Conservation (phyloP, 2,888 invertebrate species). For the Pachliopta kotzebuea region DNA sequence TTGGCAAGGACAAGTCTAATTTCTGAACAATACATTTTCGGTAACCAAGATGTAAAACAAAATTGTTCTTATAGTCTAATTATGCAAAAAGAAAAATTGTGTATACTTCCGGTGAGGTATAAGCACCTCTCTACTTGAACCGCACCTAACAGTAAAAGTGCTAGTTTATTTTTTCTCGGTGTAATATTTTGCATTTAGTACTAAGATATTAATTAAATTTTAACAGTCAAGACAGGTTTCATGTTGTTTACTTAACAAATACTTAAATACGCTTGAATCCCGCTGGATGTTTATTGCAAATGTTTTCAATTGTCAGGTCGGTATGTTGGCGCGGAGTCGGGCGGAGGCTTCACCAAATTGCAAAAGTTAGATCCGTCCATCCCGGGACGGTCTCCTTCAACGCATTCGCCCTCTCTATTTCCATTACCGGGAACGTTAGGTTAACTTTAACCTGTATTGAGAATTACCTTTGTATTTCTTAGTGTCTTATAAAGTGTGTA, state of each 20-base stretch:
- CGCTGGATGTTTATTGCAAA: not conserved
- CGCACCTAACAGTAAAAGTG: too few species aligned
- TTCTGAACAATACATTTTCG: too few species aligned
- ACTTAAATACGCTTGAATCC: not conserved
- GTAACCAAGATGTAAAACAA: too few species aligned
- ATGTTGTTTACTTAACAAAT: not conserved
- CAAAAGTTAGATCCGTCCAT: constrained; percentile 20
- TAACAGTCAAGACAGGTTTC: not conserved
- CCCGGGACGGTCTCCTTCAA: constrained; percentile 15
- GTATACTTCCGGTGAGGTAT: too few species aligned
- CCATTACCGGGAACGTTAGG: constrained; percentile 4
- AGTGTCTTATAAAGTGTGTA: not conserved
- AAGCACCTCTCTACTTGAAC: too few species aligned
- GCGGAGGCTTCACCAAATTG: constrained; percentile 8
- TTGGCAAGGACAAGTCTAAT: too few species aligned
- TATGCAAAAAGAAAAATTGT: too few species aligned
- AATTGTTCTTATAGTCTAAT: too few species aligned
- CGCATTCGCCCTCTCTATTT: constrained; percentile 10
- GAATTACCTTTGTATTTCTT: not conserved
- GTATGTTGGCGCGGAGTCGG: not conserved
- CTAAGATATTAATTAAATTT: too few species aligned
- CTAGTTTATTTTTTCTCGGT: too few species aligned
- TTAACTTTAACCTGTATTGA: not conserved
- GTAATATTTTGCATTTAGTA: too few species aligned
- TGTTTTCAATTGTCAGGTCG: not conserved